These are phyloP conservation scores for Vireo altiloquus DNA, from an alignment of 2,113 vertebrate genomes.

Conservation along the genomic window DNA sequence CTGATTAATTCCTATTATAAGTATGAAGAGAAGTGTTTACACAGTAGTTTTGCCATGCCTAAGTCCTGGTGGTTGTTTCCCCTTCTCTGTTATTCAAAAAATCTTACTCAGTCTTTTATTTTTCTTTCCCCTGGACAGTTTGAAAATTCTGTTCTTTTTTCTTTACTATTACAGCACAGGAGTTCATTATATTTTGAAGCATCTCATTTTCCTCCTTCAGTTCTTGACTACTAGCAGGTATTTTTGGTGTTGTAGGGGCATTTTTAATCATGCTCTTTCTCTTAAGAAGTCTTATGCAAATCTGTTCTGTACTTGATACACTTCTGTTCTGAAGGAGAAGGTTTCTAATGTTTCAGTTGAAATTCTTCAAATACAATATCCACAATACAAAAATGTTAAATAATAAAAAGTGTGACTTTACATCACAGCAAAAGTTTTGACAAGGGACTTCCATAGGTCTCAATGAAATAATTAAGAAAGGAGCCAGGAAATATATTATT, in stretches of 20 bases:
- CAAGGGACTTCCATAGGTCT: not conserved
- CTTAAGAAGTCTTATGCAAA: constrained; percentile 23
- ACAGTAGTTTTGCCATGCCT: not conserved
- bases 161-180: not conserved
- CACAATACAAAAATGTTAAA: not conserved
- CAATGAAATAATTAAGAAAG: not conserved
- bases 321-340: not conserved
- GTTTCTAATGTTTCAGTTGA: not conserved
- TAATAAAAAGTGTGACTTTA: not conserved
- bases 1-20: not conserved
- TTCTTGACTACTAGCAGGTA: not conserved
- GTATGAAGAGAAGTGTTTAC: not conserved
- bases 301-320: not conserved
- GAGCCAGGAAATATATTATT: not conserved
- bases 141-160: not conserved
- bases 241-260: not conserved
- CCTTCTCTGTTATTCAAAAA: not conserved
- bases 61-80: not conserved
- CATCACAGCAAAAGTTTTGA: constrained; percentile 9
- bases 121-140: not conserved
- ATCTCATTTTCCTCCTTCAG: not conserved
- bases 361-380: constrained; percentile 20
- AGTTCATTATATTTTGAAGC: constrained; percentile 23
- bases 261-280: not conserved
- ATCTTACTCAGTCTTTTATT: not conserved